Conservation (phyloP, 2,888 invertebrate genomes). For the Pediacus dermestoides region DNA sequence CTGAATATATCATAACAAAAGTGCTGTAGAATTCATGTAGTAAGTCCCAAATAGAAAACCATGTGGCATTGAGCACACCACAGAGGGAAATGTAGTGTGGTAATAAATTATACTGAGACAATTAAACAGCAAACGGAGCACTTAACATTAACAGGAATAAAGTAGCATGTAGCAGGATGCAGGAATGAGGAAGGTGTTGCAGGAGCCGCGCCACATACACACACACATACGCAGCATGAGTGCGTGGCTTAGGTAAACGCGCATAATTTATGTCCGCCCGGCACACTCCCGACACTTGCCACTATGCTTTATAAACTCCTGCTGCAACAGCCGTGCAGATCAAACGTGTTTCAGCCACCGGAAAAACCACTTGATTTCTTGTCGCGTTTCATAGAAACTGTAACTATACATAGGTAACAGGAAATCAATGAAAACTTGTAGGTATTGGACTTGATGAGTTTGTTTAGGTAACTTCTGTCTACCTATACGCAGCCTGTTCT, state of each 20-base stretch:
- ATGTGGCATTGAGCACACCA: no score
- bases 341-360: conserved; percentile 2
- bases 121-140: conserved; percentile 38
- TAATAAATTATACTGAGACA: conserved; percentile 35
- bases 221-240: conserved; percentile 10
- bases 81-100: conserved; percentile 11
- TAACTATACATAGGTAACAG: no score
- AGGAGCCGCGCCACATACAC: conserved; percentile 3
- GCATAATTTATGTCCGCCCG: conserved; percentile 2
- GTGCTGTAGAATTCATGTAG: no score
- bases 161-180: conserved; percentile 26
- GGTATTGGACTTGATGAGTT: no score
- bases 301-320: conserved; percentile 4
- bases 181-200: no score
- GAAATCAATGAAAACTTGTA: no score
- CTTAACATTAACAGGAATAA: conserved; percentile 30
- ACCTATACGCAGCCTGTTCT: no score
- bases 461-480: no score
- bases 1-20: no score
- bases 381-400: no score
- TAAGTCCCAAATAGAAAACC: no score
- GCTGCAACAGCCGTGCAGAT: neutral
- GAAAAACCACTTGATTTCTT: conserved; percentile 1
- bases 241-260: conserved; percentile 3
- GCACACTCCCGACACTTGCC: conserved; percentile 4